Base-by-base conservation (phyloP, 2,888 invertebrate species). In the Eupsilia transversa region DNA sequence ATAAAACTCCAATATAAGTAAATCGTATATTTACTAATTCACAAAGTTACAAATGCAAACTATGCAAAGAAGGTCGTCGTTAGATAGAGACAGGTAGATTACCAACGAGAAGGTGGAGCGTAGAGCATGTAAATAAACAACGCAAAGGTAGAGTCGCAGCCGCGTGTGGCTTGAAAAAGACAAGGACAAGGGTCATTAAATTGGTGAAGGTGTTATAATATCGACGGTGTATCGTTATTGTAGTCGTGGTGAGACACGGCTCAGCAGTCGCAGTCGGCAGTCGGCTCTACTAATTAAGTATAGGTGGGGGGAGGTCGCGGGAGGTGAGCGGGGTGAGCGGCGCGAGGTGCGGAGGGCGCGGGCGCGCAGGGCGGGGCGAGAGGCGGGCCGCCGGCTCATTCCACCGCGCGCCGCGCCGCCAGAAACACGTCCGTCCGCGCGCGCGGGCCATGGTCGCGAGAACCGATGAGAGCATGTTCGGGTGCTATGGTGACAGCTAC, bases 401-500 rank as follows among this genome's bases (percentile, higher is more conserved):
- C 95, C 94, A 94, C 96, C 94, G 95, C 96, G 96, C 95, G 94
- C 94, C 95, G 94, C 94, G 94, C 92, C 90, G 89, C 92, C 84
- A 87, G 89, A 85, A 91, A 91, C 94, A 94, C 95, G 95, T 93
- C 86, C 82, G 92, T 91, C 93, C 93, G 94, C 94, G 94, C 95
- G 96, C 95, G 96, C 97, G 97, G 97, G 97, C 97, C 97, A 98
- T 97, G 97, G 98, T 98, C 98, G 98, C 98, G 97, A 97, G 97
- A 97, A 97, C 97, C 96, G 97, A 97, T 97, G 97, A 97, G 96
- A 97, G 97, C 97, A 98, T 97, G 97, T 97, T 97, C 97, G 97
- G 97, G 94, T 97, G 97, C 96, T 97, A 97, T 97, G 96, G 96
- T 95, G 97, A 97, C 96, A 97, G 97, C 97, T 97, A 97, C 96